Percentiles rank a stretch among this genome's conserved stretches.
phyloP scores from a whole-genome alignment of 2,113 vertebrate species.

The Toxotes chatareus region DNA sequence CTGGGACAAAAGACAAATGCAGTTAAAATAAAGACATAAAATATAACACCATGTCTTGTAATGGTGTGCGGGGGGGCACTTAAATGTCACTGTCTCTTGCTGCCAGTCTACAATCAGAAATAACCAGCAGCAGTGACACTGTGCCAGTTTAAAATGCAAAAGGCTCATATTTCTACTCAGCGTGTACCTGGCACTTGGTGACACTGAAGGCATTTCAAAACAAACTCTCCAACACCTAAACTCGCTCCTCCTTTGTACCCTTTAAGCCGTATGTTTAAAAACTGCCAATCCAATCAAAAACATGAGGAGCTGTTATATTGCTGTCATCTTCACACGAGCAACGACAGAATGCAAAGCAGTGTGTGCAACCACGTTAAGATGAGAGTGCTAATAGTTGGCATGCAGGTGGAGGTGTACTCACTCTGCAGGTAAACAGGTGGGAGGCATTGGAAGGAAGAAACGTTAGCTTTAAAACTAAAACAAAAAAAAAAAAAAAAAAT shows the following conservation, averaged over 20 bases:
- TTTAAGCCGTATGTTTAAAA: slow-evolving; percentile 7
- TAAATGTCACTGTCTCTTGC: slow-evolving; percentile 43
- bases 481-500: slow-evolving; percentile 32
- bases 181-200: slow-evolving; percentile 63
- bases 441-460: slow-evolving; percentile 92
- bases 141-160: slow-evolving; percentile 16
- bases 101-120: slow-evolving; percentile 45
- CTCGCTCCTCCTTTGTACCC: slow-evolving; percentile 43
- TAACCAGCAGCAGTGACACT: slow-evolving; percentile 10
- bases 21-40: neutral
- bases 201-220: slow-evolving; percentile 57
- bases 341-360: slow-evolving; percentile 19
- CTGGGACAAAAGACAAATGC: slow-evolving; percentile 5
- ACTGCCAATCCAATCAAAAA: slow-evolving; percentile 30
- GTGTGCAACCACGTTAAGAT: neutral
- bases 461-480: slow-evolving; percentile 82
- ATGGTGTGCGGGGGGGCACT: slow-evolving; percentile 14
- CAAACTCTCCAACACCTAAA: neutral
- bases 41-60: slow-evolving; percentile 19
- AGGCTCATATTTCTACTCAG: slow-evolving; percentile 31
- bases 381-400: slow-evolving; percentile 34
- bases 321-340: slow-evolving; percentile 15
- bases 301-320: slow-evolving; percentile 34
- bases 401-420: slow-evolving; percentile 86
- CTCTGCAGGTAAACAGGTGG: slow-evolving; percentile 89